Evolutionary conservation across 2,888 invertebrate genomes (phyloP).

Genomic region (Agrochola lychnidis): DNA sequence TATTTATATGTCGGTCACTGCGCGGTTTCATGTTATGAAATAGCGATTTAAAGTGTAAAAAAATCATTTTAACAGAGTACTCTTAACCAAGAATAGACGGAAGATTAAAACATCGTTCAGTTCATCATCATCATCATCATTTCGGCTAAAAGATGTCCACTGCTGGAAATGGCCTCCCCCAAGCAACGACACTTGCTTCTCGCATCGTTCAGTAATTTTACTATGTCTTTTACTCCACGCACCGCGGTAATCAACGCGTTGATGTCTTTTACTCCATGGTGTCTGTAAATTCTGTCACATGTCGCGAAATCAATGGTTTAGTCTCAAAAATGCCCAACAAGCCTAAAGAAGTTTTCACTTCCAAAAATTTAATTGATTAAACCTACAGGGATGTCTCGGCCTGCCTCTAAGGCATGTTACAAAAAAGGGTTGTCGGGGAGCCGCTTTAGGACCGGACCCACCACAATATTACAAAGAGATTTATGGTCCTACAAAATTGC

Average conservation of each 20-base stretch:
- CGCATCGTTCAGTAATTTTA: not conserved
- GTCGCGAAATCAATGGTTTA: no score
- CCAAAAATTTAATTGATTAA: conserved; percentile 26
- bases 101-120: no score
- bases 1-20: conserved; percentile 52
- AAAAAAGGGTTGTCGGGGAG: conserved; percentile 41
- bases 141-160: no score
- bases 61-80: conserved; percentile 14
- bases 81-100: not conserved
- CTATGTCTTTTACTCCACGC: no score
- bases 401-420: conserved; percentile 44
- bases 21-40: conserved; percentile 42
- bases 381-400: conserved; percentile 31
- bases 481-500: conserved; percentile 29
- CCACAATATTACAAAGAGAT: conserved; percentile 40
- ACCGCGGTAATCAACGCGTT: no score
- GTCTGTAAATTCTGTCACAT: no score
- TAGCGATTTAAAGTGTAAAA: conserved; percentile 28
- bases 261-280: no score
- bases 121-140: no score
- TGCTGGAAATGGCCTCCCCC: no score
- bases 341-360: no score
- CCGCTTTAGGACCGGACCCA: conserved; percentile 18
- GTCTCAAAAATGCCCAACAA: no score
- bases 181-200: no score